These are phyloP conservation scores for Mesorhabditis belari DNA, from an alignment of 2,888 invertebrate genomes.

Conservation along the genomic window DNA sequence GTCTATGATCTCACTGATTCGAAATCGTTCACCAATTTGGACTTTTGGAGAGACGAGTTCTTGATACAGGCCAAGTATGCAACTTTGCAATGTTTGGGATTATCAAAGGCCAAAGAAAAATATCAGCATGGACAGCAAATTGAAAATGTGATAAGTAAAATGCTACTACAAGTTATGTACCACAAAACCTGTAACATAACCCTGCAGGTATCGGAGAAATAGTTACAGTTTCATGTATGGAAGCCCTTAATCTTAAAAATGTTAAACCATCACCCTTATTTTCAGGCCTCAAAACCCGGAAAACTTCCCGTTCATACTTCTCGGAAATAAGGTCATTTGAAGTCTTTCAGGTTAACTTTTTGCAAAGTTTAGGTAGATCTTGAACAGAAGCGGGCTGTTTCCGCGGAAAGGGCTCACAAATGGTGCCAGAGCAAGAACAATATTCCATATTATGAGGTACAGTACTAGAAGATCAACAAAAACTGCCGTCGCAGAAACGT, in stretches of 20 bases:
- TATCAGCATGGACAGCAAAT: too few species aligned
- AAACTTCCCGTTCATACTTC: conserved; percentile 95
- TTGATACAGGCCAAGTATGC: conserved; percentile 65
- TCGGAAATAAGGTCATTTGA: conserved; percentile 83
- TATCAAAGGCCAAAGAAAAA: too few species aligned
- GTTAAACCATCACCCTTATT: too few species aligned
- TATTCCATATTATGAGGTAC: conserved; percentile 88
- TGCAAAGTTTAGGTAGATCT: conserved; percentile 53
- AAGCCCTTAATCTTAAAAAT: too few species aligned
- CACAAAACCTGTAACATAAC: too few species aligned
- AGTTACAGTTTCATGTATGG: too few species aligned
- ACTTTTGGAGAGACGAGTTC: conserved; percentile 98
- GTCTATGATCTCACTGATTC: conserved; percentile 98
- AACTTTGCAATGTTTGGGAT: too few species aligned
- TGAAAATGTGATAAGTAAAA: too few species aligned
- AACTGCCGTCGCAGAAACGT: neutral
- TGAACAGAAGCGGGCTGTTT: conserved; percentile 68
- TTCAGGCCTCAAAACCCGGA: conserved; percentile 96
- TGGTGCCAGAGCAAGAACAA: conserved; percentile 99
- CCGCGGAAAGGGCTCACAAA: conserved; percentile 68
- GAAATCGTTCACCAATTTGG: conserved; percentile 93
- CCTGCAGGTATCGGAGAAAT: too few species aligned
- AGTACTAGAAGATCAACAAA: neutral
- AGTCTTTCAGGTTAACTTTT: neutral
- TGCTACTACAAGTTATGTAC: too few species aligned